Conservation (phyloP, 2,888 invertebrate species). For the Pristionchus japonicus region DNA sequence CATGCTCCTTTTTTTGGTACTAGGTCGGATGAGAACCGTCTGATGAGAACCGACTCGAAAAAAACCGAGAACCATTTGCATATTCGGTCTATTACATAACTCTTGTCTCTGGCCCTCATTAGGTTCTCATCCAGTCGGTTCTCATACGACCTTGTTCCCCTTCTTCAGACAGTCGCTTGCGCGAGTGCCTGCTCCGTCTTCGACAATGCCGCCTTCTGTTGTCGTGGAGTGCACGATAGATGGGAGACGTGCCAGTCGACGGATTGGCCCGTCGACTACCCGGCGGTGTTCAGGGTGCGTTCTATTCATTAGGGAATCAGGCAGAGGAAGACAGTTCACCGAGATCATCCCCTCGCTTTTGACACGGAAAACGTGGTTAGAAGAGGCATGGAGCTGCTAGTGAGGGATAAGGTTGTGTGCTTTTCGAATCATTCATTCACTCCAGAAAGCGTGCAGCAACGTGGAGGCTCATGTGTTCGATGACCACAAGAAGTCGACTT, state of each 20-base stretch:
- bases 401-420: too few species aligned
- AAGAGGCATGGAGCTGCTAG: too few species aligned
- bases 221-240: conserved; percentile 76
- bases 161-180: conserved; percentile 76
- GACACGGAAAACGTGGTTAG: too few species aligned
- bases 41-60: too few species aligned
- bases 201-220: conserved; percentile 78
- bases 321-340: too few species aligned
- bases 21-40: too few species aligned
- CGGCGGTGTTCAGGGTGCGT: conserved; percentile 76
- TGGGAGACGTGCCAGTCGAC: conserved; percentile 77
- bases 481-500: conserved; percentile 77
- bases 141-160: too few species aligned
- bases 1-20: too few species aligned
- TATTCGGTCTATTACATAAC: too few species aligned
- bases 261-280: conserved; percentile 72
- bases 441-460: conserved; percentile 77
- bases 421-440: background rate
- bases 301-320: background rate
- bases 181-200: conserved; percentile 78
- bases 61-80: background rate
- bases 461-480: conserved; percentile 79
- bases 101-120: too few species aligned
- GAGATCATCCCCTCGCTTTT: too few species aligned
- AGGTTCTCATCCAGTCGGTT: too few species aligned